Conservation (phyloP, 2,113 vertebrate species). For the Phrynocephalus versicolor region DNA sequence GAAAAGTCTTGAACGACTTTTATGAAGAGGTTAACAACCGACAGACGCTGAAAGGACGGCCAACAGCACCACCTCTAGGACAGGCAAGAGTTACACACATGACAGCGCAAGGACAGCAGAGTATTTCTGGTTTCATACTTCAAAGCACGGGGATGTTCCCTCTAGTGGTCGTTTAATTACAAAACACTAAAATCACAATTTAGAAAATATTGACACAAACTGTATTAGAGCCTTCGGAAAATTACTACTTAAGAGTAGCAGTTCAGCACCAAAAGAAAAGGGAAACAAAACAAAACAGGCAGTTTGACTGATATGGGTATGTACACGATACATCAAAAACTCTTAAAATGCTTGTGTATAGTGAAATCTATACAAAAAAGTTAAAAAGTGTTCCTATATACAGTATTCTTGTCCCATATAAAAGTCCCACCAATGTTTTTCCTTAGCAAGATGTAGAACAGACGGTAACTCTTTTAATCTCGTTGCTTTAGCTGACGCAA, state of each 20-base stretch:
- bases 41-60: slow-evolving; percentile 39
- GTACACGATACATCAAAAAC: slow-evolving; percentile 69
- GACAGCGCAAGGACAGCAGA: not conserved
- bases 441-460: slow-evolving; percentile 71
- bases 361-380: slow-evolving; percentile 81
- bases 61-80: slow-evolving; percentile 76
- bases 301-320: slow-evolving; percentile 67
- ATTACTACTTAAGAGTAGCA: slow-evolving; percentile 79
- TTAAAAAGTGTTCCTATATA: slow-evolving; percentile 79
- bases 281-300: slow-evolving; percentile 50
- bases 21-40: slow-evolving; percentile 31
- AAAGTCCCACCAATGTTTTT: slow-evolving; percentile 11
- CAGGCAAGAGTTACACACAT: not conserved
- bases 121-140: slow-evolving; percentile 46
- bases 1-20: slow-evolving; percentile 37
- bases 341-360: slow-evolving; percentile 82
- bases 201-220: slow-evolving; percentile 64
- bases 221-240: slow-evolving; percentile 71
- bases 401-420: slow-evolving; percentile 46
- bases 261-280: slow-evolving; percentile 74
- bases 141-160: slow-evolving; percentile 45
- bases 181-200: slow-evolving; percentile 66
- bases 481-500: slow-evolving; percentile 56
- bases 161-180: slow-evolving; percentile 57
- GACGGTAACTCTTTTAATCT: slow-evolving; percentile 35